phyloP scores from a whole-genome alignment of 2,113 vertebrate species.

The Gopherus flavomarginatus region DNA sequence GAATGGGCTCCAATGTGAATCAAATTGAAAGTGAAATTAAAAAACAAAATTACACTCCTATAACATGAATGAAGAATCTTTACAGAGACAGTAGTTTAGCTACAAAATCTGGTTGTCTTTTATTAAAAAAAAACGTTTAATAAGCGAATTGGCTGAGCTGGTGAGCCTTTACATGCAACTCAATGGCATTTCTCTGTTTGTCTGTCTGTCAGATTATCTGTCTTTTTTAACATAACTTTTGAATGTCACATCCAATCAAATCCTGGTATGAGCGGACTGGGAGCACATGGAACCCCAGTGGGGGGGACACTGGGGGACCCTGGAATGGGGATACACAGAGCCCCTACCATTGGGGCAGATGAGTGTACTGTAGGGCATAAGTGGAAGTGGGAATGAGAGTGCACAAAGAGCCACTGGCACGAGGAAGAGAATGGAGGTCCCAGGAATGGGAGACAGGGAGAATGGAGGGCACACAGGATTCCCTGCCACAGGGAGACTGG shows the following conservation, averaged over 20 bases:
- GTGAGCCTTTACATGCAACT: neutral
- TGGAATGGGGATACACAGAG: neutral
- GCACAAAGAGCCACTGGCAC: neutral
- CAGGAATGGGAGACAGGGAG: neutral
- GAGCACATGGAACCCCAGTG: neutral
- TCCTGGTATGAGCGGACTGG: neutral
- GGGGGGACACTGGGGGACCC: too few species aligned
- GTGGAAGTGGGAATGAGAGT: neutral
- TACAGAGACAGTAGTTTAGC: neutral
- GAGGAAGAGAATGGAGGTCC: neutral
- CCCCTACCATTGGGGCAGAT: neutral
- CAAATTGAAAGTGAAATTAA: neutral
- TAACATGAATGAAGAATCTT: neutral
- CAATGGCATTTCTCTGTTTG: neutral
- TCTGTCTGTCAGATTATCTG: neutral
- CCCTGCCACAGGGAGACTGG: neutral
- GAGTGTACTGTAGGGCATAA: neutral
- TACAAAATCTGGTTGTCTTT: neutral
- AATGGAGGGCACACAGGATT: neutral
- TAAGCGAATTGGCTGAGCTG: neutral
- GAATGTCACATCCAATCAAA: neutral
- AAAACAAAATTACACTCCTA: neutral
- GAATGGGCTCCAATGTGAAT: accelerated
- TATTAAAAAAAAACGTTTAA: neutral
- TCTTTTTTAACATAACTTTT: neutral